Evolutionary conservation across 2,888 invertebrate genomes (phyloP).

Genomic region (Crocallis elinguaria): DNA sequence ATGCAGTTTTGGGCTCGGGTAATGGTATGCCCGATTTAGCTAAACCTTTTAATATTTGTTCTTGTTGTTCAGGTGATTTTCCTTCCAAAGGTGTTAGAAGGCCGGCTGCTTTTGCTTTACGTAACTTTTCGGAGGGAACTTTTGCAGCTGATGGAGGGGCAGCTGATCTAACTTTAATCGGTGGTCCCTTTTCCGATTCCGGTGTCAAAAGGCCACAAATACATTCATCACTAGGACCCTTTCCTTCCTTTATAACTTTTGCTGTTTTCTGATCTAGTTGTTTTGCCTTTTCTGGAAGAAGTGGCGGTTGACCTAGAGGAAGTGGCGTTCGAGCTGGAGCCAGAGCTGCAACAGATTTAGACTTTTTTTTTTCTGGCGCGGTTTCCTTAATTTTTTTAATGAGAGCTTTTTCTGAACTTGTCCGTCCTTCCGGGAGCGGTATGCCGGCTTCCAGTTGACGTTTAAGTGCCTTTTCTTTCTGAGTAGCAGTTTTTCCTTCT

Average conservation of each 20-base stretch:
- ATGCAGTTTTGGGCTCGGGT: constrained; percentile 36
- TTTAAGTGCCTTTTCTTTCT: constrained; percentile 40
- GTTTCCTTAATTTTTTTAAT: constrained; percentile 40
- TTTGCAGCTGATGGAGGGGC: too few relatives aligned
- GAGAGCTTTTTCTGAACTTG: constrained; percentile 39
- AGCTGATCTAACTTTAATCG: neutral
- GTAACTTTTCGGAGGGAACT: constrained; percentile 27
- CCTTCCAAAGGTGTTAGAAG: constrained; percentile 43
- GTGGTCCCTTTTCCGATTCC: constrained; percentile 2
- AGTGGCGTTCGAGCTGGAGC: constrained; percentile 41
- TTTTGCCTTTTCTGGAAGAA: constrained; percentile 29
- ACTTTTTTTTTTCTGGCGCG: constrained; percentile 42
- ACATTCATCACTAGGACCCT: constrained; percentile 48
- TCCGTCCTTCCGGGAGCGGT: constrained; percentile 42
- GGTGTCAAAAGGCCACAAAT: constrained; percentile 46
- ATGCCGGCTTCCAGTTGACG: constrained; percentile 33
- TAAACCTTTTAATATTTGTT: constrained; percentile 42
- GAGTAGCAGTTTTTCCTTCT: constrained; percentile 35
- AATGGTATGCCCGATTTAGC: constrained; percentile 40
- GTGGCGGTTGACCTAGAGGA: constrained; percentile 25
- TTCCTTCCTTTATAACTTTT: constrained; percentile 45
- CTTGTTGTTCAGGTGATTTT: constrained; percentile 46
- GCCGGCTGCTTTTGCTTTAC: constrained; percentile 33
- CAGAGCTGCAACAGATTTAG: constrained; percentile 38
- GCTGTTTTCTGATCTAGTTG: constrained; percentile 42